Evolutionary conservation across 2,888 invertebrate genomes (phyloP).

Genomic region (Drosophila sordidula): DNA sequence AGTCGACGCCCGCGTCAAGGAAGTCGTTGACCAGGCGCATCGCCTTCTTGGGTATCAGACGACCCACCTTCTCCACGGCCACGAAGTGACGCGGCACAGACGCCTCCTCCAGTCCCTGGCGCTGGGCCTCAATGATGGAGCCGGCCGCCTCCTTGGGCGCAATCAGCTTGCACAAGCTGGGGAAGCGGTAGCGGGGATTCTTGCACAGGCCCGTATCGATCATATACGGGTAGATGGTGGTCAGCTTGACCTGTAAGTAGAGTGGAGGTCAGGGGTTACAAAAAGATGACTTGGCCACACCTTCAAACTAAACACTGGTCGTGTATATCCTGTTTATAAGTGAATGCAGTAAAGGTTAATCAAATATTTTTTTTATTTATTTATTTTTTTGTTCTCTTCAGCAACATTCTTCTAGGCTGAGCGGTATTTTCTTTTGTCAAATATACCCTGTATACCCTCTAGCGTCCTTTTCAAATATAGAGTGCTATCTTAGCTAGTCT

Average conservation of each 20-base stretch:
- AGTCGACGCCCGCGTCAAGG: slow-evolving; percentile 88
- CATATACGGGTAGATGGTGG: slow-evolving; percentile 94
- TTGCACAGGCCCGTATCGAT: slow-evolving; percentile 94
- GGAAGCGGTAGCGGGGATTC: slow-evolving; percentile 90
- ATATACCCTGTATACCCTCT: no score
- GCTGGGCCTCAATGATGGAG: slow-evolving; percentile 89
- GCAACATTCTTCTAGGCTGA: no score
- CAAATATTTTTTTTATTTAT: no score
- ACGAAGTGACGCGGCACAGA: slow-evolving; percentile 88
- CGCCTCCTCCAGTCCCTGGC: slow-evolving; percentile 87
- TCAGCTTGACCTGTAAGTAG: slow-evolving; percentile 89
- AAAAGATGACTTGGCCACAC: no score
- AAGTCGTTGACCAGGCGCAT: slow-evolving; percentile 87
- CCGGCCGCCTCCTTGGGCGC: slow-evolving; percentile 88
- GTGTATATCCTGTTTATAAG: no score
- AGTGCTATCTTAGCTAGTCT: no score
- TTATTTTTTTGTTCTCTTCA: no score
- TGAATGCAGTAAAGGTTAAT: no score
- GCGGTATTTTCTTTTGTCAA: no score
- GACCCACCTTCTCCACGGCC: slow-evolving; percentile 78
- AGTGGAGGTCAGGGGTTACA: no score
- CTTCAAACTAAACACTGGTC: no score
- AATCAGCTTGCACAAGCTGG: slow-evolving; percentile 88
- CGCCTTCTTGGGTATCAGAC: slow-evolving; percentile 87
- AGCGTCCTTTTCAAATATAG: no score